A percentile compares a stretch with the other conserved stretches of the same genome.
Evolutionary conservation across 2,113 vertebrate genomes (phyloP).

Genomic region (Melanostigma gelatinosum): DNA sequence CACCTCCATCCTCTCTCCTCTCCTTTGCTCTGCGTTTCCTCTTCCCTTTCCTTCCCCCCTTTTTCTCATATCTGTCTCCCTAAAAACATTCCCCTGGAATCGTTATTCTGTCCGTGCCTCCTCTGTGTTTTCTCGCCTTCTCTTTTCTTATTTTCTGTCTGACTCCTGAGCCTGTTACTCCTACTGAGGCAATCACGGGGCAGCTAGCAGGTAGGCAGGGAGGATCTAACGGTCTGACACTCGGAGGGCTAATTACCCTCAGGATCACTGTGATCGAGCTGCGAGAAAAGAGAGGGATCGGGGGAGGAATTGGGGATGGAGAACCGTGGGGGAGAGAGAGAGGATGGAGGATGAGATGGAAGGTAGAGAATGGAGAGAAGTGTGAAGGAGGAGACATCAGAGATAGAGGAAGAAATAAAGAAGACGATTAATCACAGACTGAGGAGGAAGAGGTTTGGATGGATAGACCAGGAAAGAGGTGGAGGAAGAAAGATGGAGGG

Average conservation of each 20-base stretch:
- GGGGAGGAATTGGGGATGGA: not conserved
- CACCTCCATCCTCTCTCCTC: too few species aligned
- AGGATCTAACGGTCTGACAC: constrained; percentile 56
- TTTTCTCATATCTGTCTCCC: not conserved
- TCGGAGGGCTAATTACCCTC: constrained; percentile 73
- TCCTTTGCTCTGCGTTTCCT: not conserved
- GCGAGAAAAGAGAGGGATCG: constrained; percentile 7
- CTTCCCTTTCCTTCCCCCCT: not conserved
- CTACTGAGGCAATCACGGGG: constrained; percentile 52
- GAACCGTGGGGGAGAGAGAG: not conserved
- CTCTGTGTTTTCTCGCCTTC: not conserved
- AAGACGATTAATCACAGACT: not conserved
- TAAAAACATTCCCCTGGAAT: constrained; percentile 9
- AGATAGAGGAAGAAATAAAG: not conserved
- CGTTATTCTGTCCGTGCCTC: constrained; percentile 21
- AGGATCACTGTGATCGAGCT: constrained; percentile 26
- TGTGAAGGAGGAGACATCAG: not conserved
- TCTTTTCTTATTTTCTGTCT: constrained; percentile 4
- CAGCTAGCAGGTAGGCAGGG: constrained; percentile 43
- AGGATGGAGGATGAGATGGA: constrained; percentile 5
- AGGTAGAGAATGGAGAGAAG: not conserved
- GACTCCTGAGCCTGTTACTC: constrained; percentile 47
- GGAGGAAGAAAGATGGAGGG: not conserved
- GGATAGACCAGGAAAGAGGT: not conserved
- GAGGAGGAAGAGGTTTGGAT: constrained; percentile 4